Percentiles rank a stretch among this genome's conserved stretches.
Evolutionary conservation across 2,113 vertebrate genomes (phyloP).

Genomic region (Progne subis): DNA sequence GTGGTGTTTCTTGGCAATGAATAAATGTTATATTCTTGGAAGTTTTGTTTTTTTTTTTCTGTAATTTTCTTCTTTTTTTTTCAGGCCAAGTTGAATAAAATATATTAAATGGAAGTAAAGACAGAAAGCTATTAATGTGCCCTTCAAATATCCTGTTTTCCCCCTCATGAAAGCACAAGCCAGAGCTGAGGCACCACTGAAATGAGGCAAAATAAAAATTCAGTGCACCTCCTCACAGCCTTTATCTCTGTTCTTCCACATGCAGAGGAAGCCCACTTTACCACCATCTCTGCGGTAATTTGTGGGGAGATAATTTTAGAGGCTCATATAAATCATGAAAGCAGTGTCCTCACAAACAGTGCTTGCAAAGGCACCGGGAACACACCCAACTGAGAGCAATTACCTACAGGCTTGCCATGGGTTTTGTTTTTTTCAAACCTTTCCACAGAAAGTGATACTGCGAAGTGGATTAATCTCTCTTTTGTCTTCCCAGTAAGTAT

Average conservation of each 20-base stretch:
- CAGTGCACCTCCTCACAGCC: neutral
- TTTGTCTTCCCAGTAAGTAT: constrained; percentile 4
- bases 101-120: neutral
- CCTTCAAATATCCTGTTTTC: neutral
- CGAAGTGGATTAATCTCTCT: constrained; percentile 20
- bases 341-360: neutral
- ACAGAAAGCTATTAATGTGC: neutral
- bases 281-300: neutral
- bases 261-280: neutral
- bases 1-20: neutral
- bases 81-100: neutral
- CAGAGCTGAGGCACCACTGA: neutral
- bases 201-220: constrained; percentile 22
- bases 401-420: neutral
- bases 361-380: neutral
- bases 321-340: neutral
- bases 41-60: neutral
- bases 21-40: neutral
- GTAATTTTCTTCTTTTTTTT: neutral
- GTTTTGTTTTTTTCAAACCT: neutral
- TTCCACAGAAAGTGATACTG: constrained; percentile 1
- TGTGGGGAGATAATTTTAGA: constrained; percentile 15
- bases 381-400: neutral
- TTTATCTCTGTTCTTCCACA: neutral
- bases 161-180: neutral